These are phyloP conservation scores for Distichodus sexfasciatus DNA, from an alignment of 2,797 vertebrate genomes.

Conservation along the genomic window DNA sequence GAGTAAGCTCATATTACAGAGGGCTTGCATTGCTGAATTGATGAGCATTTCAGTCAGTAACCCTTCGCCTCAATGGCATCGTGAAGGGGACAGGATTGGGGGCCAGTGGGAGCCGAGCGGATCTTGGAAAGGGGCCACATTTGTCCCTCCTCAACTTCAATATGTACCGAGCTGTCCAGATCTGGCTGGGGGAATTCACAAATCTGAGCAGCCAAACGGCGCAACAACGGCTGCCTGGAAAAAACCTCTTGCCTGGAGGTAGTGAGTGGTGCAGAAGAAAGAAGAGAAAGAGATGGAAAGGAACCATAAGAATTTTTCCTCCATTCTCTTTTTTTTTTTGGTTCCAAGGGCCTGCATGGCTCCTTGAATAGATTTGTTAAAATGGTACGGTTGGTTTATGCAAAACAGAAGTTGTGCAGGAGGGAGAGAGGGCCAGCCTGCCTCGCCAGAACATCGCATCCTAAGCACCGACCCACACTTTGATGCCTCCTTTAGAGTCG, in stretches of 20 bases:
- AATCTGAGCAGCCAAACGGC: slow-evolving; percentile 74
- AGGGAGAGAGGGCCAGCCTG: slow-evolving; percentile 74
- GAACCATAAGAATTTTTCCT: too few species aligned
- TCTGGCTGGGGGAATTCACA: slow-evolving; percentile 67
- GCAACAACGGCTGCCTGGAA: slow-evolving; percentile 77
- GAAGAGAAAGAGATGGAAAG: slow-evolving; percentile 61
- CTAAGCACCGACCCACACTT: slow-evolving; percentile 78
- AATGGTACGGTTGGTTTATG: slow-evolving; percentile 86
- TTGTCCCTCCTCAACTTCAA: slow-evolving; percentile 75
- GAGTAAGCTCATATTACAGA: slow-evolving; percentile 75
- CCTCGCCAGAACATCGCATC: slow-evolving; percentile 80
- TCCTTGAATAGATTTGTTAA: slow-evolving; percentile 96
- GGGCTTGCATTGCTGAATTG: slow-evolving; percentile 73
- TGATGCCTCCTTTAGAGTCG: slow-evolving; percentile 83
- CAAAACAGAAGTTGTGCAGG: slow-evolving; percentile 79
- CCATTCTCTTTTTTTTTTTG: slow-evolving; percentile 64
- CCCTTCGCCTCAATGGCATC: slow-evolving; percentile 34
- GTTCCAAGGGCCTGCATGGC: slow-evolving; percentile 73
- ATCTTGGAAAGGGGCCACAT: slow-evolving; percentile 70
- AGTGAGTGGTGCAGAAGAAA: slow-evolving; percentile 68
- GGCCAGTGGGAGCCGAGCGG: slow-evolving; percentile 65
- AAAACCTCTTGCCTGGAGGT: slow-evolving; percentile 77
- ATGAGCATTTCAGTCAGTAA: slow-evolving; percentile 67
- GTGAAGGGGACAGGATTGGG: slow-evolving; percentile 51
- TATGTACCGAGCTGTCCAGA: slow-evolving; percentile 64